Evolutionary conservation across 92 coral and sea anemone genomes (phyloP).

Genomic region (Epizoanthus stellaris): DNA sequence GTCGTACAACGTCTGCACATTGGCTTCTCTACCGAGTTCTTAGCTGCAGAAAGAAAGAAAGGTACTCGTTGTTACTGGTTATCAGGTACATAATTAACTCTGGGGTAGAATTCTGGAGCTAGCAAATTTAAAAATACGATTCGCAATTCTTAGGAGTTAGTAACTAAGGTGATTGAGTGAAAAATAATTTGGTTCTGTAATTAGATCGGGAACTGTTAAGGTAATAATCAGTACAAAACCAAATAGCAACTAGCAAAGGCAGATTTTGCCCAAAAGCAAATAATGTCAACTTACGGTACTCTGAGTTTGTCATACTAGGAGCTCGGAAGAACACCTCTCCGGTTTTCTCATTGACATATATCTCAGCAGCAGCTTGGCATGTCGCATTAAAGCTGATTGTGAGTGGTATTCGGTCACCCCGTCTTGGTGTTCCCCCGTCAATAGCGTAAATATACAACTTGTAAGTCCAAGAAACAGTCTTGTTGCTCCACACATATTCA

Average conservation of each 20-base stretch:
- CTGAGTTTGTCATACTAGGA: constrained; percentile 87
- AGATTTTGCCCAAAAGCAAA: not conserved
- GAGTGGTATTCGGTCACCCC: constrained; percentile 85
- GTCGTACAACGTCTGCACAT: constrained; percentile 92
- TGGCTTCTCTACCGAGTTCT: constrained; percentile 75
- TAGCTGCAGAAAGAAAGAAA: constrained; percentile 47
- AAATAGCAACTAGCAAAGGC: too few species aligned
- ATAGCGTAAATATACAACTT: constrained; percentile 86
- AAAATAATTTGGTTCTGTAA: too few species aligned
- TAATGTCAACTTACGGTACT: constrained; percentile 82
- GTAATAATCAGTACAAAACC: not conserved
- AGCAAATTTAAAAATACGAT: not conserved
- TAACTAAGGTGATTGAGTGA: too few species aligned
- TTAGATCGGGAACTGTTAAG: too few species aligned
- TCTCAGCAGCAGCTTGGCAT: constrained; percentile 78
- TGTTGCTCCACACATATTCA: constrained; percentile 88
- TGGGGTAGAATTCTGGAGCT: not conserved
- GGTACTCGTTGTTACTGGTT: not conserved
- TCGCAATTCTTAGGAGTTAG: too few species aligned
- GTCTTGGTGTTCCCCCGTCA: constrained; percentile 89
- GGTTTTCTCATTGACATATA: constrained; percentile 71
- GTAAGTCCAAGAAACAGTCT: constrained; percentile 77
- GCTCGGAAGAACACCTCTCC: constrained; percentile 96
- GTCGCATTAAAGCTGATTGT: constrained; percentile 90
- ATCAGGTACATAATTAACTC: too few species aligned